phyloP scores from a whole-genome alignment of 2,797 vertebrate species.

The Sciurus carolinensis region DNA sequence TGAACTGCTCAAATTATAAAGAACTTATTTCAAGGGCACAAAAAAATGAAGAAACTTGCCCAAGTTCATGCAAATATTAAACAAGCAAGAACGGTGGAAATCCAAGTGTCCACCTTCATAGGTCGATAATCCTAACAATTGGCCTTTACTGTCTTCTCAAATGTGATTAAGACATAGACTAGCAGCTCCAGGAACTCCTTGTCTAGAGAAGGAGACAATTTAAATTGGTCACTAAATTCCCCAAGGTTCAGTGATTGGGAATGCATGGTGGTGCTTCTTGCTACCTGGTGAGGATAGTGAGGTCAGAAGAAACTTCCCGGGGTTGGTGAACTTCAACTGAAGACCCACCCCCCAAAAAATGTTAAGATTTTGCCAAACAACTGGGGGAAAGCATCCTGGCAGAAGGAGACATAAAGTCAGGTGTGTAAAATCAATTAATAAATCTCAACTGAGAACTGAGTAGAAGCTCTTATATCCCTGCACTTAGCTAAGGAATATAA shows the following conservation, averaged over 20 bases:
- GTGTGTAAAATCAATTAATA: neutral
- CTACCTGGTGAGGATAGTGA: neutral
- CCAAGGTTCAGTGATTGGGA: neutral
- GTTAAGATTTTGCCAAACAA: neutral
- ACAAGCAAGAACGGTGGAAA: neutral
- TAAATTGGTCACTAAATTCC: too few relatives aligned
- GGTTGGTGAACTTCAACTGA: neutral
- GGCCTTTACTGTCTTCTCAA: neutral
- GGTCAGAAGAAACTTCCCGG: neutral
- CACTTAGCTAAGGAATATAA: neutral
- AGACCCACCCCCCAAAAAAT: neutral
- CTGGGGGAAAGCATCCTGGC: neutral
- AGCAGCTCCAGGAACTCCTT: neutral
- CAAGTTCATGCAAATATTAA: neutral
- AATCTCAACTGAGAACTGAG: neutral
- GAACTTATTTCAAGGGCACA: neutral
- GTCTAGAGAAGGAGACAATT: neutral
- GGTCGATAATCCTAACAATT: neutral
- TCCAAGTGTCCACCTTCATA: neutral
- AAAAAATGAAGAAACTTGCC: slow-evolving; percentile 18
- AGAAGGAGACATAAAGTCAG: neutral
- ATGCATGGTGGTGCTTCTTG: neutral
- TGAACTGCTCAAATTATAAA: neutral
- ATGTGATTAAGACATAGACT: neutral
- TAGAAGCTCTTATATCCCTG: neutral